phyloP scores from a whole-genome alignment of 2,888 invertebrate species.

The Latrodectus hesperus region DNA sequence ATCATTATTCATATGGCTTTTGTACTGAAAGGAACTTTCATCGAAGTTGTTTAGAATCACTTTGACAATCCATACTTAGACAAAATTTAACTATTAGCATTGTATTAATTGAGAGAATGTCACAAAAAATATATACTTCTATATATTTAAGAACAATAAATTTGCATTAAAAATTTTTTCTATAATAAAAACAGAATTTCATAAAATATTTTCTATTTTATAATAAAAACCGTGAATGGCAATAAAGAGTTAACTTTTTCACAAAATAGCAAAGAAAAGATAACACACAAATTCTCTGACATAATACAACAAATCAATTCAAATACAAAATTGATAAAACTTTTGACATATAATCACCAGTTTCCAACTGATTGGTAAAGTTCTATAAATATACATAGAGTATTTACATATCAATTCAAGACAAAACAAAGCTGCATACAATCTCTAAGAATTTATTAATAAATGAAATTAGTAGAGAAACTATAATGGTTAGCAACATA shows the following conservation, averaged over 20 bases:
- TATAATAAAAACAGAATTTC: neutral
- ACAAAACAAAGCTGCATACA: constrained; percentile 13
- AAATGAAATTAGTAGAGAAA: too few species aligned
- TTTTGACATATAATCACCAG: constrained; percentile 41
- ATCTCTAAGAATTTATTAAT: too few species aligned
- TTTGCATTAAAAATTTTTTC: neutral
- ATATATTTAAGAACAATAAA: too few species aligned
- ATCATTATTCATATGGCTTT: constrained; percentile 44
- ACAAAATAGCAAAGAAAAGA: neutral
- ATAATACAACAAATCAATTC: constrained; percentile 5
- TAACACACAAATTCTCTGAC: neutral
- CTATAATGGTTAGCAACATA: too few species aligned
- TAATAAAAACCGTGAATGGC: neutral
- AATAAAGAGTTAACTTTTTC: neutral
- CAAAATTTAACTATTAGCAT: neutral
- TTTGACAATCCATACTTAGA: neutral
- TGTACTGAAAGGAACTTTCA: constrained; percentile 68
- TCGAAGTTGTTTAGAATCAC: neutral
- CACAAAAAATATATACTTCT: too few species aligned
- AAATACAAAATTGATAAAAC: constrained; percentile 20
- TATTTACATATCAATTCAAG: constrained; percentile 65
- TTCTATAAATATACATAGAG: constrained; percentile 60
- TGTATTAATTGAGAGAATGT: neutral
- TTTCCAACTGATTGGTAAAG: constrained; percentile 52
- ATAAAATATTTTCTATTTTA: neutral